Base-by-base conservation (phyloP, 2,113 vertebrate species). In the Colinus virginianus region DNA sequence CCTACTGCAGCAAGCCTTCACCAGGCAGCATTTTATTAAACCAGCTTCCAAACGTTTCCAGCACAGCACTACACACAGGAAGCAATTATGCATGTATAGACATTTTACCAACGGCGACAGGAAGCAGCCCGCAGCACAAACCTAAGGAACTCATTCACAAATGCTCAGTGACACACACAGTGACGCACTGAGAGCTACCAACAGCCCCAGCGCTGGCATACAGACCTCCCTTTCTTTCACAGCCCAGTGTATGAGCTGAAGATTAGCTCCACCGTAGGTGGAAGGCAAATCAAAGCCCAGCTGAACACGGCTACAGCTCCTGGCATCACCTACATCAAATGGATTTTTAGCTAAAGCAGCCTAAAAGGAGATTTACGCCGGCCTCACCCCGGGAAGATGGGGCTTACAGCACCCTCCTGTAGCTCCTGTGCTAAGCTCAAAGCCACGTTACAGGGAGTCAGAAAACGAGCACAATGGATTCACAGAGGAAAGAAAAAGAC, bases 241-340 rank as follows among this genome's bases (percentile, higher is more conserved):
- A 38, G 71, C 26, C 67, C 53, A 36, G 11, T 18, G 16, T 43
- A 79, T 72, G 53, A 78, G 87, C 63, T 42, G 78, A 71, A 90
- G 75, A 90, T 87, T 25, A 84, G 58, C 66, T 78, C 53, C 48
- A 78, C 38, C 64, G 42, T 36, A 68, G 36, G 32, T 2, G 3
- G 43, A 86, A 88, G 58, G 69, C 67, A 72, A 88, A 89, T 64
- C 53, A 84, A 81, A 94, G 66, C 40, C 36, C 62, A 78, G 8
- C 78, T 59, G 23, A 25, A 38, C 20, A 42, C 7, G 3, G 51
- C 88, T 64, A 38, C 69, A 63, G 78, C 1, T 18, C 4, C 74
- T 78, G 80, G 55, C 62, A 88, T 88, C 89, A 75, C 83, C 45
- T 6, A 84, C 68, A 92, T 92, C 81, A 84, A 72, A 82, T 6